Base-by-base conservation (phyloP, 2,113 vertebrate species). In the Hippocampus guttulatus region DNA sequence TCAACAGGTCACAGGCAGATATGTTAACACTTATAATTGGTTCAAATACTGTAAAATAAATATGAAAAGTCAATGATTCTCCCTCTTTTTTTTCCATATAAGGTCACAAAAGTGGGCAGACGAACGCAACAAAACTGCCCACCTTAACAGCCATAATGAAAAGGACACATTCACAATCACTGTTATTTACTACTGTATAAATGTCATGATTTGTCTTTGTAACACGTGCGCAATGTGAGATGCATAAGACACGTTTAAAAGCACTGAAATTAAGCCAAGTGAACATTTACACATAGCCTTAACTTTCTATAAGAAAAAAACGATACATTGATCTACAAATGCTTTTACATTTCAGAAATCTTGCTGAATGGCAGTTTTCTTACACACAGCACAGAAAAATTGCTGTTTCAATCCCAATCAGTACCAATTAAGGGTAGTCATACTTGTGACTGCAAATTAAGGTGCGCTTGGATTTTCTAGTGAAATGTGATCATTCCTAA, bases 321-420 rank as follows among this genome's bases (percentile, higher is more conserved):
- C 10, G 2, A 15, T 25, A 45, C 52, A 25, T 18, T 51, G n/a
- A 58, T 68, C 57, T 11, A 75, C 67, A 65, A 73, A 77, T 72
- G 70, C 75, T 71, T 52, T 80, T 87, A 81, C 81, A 88, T 58
- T 58, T 78, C 40, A n/a, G 69, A 78, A 75, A 62, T 30, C 27
- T 55, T 23, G 52, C 52, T n/a, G 52, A 8, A 33, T 61, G 15
- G 47, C 20, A 12, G 8, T 23, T 49, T 25, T 57, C 16, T 43
- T 25, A 25, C 38, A 40, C 49, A 52, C 41, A 49, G 49, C 49
- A 18, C 49, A 6, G 21, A 65, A 12, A 33, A 10, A 10, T 67
- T 55, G 41, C 47, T 33, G 40, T 33, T 33, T 41, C 54, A 30
- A 60, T 73, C 16, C 11, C 49, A 40, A 16, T 70, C 43, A 43